Evolutionary conservation across 1,140 invertebrate genomes (phyloP).

Genomic region (Hyles euphorbiae): DNA sequence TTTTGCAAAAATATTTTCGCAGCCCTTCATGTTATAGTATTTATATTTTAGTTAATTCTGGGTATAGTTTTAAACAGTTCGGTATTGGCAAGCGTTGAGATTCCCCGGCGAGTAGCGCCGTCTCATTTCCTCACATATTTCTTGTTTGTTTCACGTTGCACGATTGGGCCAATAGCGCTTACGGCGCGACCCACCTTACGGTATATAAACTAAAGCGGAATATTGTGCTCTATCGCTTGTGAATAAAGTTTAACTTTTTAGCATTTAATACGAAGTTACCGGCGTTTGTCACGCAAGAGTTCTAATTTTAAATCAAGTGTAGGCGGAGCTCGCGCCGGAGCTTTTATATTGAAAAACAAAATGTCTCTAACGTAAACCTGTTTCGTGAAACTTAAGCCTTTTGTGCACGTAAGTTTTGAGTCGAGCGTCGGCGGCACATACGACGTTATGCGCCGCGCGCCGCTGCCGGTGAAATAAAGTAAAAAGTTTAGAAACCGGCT

Average conservation of each 20-base stretch:
- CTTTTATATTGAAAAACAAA: constrained; percentile 72
- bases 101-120: constrained; percentile 32
- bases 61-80: constrained; percentile 1
- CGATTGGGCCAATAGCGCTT: constrained; percentile 70
- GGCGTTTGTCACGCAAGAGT: constrained; percentile 72
- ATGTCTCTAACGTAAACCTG: constrained; percentile 71
- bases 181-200: constrained; percentile 71
- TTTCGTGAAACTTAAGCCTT: constrained; percentile 72
- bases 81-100: constrained; percentile 1
- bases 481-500: constrained; percentile 72
- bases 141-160: constrained; percentile 67
- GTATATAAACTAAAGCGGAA: constrained; percentile 60
- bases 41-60: neutral
- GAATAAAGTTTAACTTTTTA: constrained; percentile 71
- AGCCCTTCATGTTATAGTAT: neutral
- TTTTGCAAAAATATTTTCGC: neutral
- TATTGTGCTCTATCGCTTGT: constrained; percentile 63
- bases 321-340: constrained; percentile 67
- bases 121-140: constrained; percentile 61
- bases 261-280: constrained; percentile 64
- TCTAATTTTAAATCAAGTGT: constrained; percentile 75
- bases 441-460: constrained; percentile 44
- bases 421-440: constrained; percentile 54
- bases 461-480: constrained; percentile 60
- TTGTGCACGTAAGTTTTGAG: constrained; percentile 63